phyloP scores from a whole-genome alignment of 2,888 invertebrate genomes.

The Dermolepida albohirtum region DNA sequence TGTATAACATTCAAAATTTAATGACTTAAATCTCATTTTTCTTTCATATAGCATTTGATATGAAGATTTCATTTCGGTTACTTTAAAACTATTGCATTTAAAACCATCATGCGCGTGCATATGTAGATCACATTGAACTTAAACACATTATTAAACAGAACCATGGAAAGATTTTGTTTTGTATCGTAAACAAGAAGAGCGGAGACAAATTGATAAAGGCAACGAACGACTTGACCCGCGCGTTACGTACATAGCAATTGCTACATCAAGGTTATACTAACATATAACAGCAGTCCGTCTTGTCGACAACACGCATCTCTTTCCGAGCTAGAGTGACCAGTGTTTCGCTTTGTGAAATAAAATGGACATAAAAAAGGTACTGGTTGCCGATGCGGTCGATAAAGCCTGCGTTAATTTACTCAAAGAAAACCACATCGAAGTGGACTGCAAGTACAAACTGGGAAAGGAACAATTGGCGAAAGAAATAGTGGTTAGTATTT shows the following conservation, averaged over 20 bases:
- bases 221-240: constrained; percentile 8
- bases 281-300: not conserved
- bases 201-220: constrained; percentile 36
- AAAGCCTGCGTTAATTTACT: constrained; percentile 86
- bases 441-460: constrained; percentile 83
- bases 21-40: too few relatives aligned
- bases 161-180: not conserved
- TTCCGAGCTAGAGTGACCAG: not conserved
- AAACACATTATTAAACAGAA: too few relatives aligned
- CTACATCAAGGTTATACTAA: not conserved
- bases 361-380: constrained; percentile 79
- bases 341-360: constrained; percentile 55
- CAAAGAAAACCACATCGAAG: constrained; percentile 79
- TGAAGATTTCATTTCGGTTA: too few relatives aligned
- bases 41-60: too few relatives aligned
- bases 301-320: too few relatives aligned
- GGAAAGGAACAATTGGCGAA: constrained; percentile 81
- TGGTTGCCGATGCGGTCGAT: constrained; percentile 95
- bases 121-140: too few relatives aligned
- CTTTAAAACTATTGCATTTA: too few relatives aligned
- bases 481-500: constrained; percentile 81
- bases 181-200: constrained; percentile 6
- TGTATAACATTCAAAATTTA: too few relatives aligned
- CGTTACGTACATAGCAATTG: constrained; percentile 2
- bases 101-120: too few relatives aligned